Conservation (phyloP, 2,113 vertebrate species). For the Chaenocephalus aceratus region DNA sequence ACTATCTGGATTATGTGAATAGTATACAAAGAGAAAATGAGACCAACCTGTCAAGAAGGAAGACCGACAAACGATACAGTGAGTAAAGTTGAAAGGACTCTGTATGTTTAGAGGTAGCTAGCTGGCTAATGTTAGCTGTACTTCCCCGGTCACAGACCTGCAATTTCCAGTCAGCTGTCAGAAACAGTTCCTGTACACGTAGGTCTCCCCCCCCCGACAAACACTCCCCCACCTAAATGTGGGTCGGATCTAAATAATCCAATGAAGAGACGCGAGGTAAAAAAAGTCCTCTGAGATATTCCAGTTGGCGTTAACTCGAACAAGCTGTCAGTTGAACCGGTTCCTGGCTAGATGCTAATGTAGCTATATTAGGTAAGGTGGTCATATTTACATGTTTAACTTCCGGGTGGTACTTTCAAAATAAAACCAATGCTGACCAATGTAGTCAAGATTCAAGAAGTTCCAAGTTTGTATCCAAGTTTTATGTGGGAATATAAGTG, state of each 20-base stretch:
- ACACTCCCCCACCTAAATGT: neutral
- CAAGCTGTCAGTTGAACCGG: neutral
- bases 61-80: neutral
- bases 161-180: constrained; percentile 36
- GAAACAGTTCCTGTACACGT: constrained; percentile 77
- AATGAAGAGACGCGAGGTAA: accelerated
- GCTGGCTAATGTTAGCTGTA: constrained; percentile 20
- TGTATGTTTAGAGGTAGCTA: neutral
- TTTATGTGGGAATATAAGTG: no score
- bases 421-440: neutral
- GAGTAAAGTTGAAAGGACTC: neutral
- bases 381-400: accelerated
- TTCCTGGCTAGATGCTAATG: neutral
- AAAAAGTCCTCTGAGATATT: no score
- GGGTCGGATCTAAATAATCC: neutral
- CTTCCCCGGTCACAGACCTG: constrained; percentile 26
- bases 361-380: neutral
- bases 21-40: neutral
- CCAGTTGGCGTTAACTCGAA: neutral
- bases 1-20: no score
- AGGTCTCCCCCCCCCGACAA: constrained; percentile 46
- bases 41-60: constrained; percentile 2
- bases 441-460: neutral
- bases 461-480: no score
- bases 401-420: constrained; percentile 45